phyloP scores from a whole-genome alignment of 1,140 invertebrate genomes.

The Rhopalosiphum padi region DNA sequence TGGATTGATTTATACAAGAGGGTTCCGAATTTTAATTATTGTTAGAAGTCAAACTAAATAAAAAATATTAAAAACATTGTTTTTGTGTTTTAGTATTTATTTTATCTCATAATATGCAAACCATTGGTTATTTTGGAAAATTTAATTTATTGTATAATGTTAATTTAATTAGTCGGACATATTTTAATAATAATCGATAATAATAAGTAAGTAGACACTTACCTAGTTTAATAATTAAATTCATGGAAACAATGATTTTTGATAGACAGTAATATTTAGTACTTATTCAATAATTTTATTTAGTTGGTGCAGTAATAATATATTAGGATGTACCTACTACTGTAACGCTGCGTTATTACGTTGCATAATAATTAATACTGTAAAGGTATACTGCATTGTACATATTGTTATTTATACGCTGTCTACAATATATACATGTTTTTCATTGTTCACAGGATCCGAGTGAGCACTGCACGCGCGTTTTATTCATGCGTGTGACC shows the following conservation, averaged over 20 bases:
- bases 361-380: background rate
- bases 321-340: background rate
- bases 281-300: background rate
- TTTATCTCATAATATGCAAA: background rate
- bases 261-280: background rate
- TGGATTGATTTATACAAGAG: background rate
- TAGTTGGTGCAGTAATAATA: background rate
- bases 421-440: background rate
- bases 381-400: background rate
- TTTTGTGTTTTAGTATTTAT: background rate
- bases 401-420: background rate
- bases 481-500: slow-evolving; percentile 29
- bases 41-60: background rate
- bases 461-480: background rate
- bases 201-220: background rate
- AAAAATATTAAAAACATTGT: background rate
- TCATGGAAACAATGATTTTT: background rate
- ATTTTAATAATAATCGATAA: background rate
- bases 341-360: background rate
- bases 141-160: background rate
- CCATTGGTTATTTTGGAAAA: background rate
- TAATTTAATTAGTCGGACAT: background rate
- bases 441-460: slow-evolving; percentile 24
- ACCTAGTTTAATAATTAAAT: slow-evolving; percentile 3
- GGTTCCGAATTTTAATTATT: background rate